A percentile compares a stretch with the other conserved stretches of the same genome.
phyloP scores from a whole-genome alignment of 2,888 invertebrate species.

The Scaptomyza polygonia region DNA sequence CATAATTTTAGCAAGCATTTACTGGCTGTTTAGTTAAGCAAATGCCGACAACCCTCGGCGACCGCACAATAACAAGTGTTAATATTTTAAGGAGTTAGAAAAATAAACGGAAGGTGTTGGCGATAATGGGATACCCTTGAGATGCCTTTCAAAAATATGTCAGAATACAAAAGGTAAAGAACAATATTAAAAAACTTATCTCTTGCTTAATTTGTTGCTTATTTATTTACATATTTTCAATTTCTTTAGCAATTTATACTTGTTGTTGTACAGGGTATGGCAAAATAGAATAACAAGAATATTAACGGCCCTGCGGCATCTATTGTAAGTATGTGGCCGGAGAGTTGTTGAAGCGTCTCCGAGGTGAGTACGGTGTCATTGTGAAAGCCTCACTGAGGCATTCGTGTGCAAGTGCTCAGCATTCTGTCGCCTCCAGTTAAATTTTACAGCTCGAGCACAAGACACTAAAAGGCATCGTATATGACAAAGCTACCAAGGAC shows the following conservation, averaged over 20 bases:
- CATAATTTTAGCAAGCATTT: constrained; percentile 67
- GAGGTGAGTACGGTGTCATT: constrained; percentile 37
- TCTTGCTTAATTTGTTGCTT: background rate
- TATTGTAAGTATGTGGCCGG: constrained; percentile 31
- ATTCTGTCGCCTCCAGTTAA: constrained; percentile 68
- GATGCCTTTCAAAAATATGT: background rate
- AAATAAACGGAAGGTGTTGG: background rate
- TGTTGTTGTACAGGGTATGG: constrained; percentile 17
- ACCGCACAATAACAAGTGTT: constrained; percentile 37
- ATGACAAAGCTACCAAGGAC: constrained; percentile 54
- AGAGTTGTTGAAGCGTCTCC: constrained; percentile 44
- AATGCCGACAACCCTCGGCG: constrained; percentile 10
- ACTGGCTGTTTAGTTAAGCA: constrained; percentile 58
- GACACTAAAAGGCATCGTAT: constrained; percentile 63
- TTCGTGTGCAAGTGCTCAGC: constrained; percentile 43
- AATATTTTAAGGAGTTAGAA: constrained; percentile 7
- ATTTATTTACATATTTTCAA: background rate
- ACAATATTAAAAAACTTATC: background rate
- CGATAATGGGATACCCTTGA: constrained; percentile 8
- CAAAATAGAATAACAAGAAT: constrained; percentile 44
- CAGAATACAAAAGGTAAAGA: background rate
- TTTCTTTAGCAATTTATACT: background rate
- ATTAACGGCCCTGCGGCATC: constrained; percentile 55
- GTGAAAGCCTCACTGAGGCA: constrained; percentile 23
- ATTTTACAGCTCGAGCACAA: constrained; percentile 65